These are phyloP conservation scores for Polyergus mexicanus DNA, from an alignment of 1,140 invertebrate species.

Conservation along the genomic window DNA sequence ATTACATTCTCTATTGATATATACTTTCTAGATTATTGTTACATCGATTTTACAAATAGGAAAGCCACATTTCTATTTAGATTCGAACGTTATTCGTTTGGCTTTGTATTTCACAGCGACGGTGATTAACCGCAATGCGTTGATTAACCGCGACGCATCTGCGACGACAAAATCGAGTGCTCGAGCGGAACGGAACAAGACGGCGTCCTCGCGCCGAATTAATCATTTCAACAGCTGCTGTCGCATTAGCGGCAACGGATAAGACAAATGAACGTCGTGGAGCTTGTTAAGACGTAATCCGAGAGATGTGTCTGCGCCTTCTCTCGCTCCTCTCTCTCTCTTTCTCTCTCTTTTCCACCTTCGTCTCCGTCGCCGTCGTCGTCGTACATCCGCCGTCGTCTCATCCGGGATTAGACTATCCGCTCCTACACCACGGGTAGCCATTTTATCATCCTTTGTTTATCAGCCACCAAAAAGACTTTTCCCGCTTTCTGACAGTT, in stretches of 20 bases:
- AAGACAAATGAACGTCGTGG: conserved; percentile 86
- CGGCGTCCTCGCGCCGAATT: conserved; percentile 81
- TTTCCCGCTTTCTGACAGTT: conserved; percentile 10
- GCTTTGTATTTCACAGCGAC: conserved; percentile 36
- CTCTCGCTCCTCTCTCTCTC: conserved; percentile 70
- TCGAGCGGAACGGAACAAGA: conserved; percentile 30
- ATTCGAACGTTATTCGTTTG: conserved; percentile 9
- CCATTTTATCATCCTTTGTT: conserved; percentile 82
- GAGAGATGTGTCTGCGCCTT: conserved; percentile 83
- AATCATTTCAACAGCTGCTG: conserved; percentile 86
- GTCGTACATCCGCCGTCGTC: conserved; percentile 73
- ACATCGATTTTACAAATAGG: not conserved
- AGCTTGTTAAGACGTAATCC: conserved; percentile 87
- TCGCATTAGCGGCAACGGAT: conserved; percentile 86
- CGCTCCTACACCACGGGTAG: conserved; percentile 73
- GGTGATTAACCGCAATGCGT: conserved; percentile 65
- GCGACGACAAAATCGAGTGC: conserved; percentile 42
- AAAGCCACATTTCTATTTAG: no score
- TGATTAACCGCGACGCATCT: conserved; percentile 68
- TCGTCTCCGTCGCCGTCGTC: conserved; percentile 62
- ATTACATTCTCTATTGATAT: not conserved
- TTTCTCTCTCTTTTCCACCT: conserved; percentile 65
- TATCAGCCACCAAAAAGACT: conserved; percentile 47
- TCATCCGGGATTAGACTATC: conserved; percentile 82
- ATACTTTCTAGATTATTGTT: not conserved